phyloP scores from a whole-genome alignment of 2,888 invertebrate species.

The Morpho helenor region DNA sequence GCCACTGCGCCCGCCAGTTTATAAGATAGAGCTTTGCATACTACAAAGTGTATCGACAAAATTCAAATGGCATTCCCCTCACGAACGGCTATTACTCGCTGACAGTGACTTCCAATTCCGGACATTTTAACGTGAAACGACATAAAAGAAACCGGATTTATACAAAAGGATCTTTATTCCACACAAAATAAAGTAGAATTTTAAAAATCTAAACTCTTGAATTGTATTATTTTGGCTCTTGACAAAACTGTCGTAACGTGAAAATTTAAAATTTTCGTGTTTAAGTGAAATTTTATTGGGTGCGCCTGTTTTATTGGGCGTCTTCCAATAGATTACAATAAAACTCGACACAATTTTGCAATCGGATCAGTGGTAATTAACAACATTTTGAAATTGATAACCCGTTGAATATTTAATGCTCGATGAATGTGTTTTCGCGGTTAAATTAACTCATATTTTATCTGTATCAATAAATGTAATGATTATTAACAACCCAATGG shows the following conservation, averaged over 20 bases:
- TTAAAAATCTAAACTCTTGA: not conserved
- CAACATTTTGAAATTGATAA: too few species aligned
- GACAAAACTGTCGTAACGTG: constrained; percentile 54
- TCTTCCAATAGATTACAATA: constrained; percentile 37
- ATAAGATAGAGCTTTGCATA: constrained; percentile 22
- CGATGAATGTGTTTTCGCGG: too few species aligned
- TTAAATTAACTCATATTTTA: too few species aligned
- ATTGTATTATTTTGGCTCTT: constrained; percentile 31
- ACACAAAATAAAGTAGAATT: constrained; percentile 21
- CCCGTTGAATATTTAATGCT: too few species aligned
- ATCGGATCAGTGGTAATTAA: too few species aligned
- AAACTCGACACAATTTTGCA: too few species aligned
- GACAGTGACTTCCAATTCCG: constrained; percentile 77
- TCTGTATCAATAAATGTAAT: too few species aligned
- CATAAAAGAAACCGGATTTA: constrained; percentile 30
- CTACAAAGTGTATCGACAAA: constrained; percentile 47
- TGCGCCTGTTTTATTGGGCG: constrained; percentile 61
- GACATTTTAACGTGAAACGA: constrained; percentile 39
- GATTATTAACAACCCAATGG: too few species aligned
- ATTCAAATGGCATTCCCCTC: constrained; percentile 69
- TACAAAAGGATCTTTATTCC: constrained; percentile 28
- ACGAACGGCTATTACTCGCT: constrained; percentile 75
- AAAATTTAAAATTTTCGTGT: constrained; percentile 74
- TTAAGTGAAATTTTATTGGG: constrained; percentile 76
- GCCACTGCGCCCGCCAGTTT: constrained; percentile 4